A percentile compares a stretch with the other conserved stretches of the same genome.
These are phyloP conservation scores for Erythrolamprus reginae DNA, from an alignment of 2,113 vertebrate species.

Conservation along the genomic window DNA sequence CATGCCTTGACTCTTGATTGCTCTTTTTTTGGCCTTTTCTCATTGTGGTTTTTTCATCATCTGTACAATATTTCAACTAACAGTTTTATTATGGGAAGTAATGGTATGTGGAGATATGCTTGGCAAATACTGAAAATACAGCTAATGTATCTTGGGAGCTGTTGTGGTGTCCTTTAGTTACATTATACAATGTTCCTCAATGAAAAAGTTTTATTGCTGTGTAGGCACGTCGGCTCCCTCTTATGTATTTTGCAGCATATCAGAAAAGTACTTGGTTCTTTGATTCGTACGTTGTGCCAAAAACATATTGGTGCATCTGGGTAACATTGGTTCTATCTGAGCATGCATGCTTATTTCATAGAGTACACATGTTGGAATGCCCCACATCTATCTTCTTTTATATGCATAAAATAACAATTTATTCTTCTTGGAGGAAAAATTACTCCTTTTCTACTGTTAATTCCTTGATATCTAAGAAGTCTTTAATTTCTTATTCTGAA, in stretches of 20 bases:
- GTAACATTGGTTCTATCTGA: background rate
- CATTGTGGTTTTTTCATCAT: background rate
- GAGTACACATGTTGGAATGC: background rate
- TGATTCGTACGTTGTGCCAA: background rate
- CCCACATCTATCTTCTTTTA: background rate
- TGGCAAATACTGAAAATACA: background rate
- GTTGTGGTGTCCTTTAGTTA: background rate
- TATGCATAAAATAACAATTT: background rate
- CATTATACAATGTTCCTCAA: background rate
- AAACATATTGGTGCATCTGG: background rate
- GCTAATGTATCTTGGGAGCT: background rate
- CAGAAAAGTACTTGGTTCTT: background rate
- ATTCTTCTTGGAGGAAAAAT: background rate
- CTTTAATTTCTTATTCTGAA: background rate
- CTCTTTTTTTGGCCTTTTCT: background rate
- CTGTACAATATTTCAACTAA: background rate
- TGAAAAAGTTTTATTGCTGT: background rate
- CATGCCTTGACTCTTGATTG: background rate
- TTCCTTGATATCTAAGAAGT: background rate
- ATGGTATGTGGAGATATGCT: background rate
- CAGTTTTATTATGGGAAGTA: background rate
- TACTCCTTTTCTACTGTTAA: background rate
- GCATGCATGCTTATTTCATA: background rate
- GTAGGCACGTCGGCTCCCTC: background rate
- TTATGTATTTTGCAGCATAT: background rate